Conservation (phyloP, 1,140 invertebrate genomes). For the Polyergus mexicanus region DNA sequence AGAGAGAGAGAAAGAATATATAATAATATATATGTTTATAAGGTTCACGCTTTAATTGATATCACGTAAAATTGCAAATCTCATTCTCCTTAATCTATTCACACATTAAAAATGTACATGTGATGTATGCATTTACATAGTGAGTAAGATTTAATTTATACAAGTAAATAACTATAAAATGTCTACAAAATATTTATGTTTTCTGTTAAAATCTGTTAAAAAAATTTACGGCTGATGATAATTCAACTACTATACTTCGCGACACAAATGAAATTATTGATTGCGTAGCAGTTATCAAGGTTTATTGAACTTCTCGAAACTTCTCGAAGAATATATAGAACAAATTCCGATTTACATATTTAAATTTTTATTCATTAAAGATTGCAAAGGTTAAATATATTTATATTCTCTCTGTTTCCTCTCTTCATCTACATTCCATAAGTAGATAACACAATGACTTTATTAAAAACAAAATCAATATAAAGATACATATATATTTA, state of each 20-base stretch:
- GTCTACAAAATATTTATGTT: too few species aligned
- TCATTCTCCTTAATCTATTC: background rate
- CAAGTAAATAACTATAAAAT: too few species aligned
- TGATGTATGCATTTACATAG: too few species aligned
- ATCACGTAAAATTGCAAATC: background rate
- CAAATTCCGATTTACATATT: background rate
- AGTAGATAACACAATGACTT: too few species aligned
- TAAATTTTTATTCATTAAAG: background rate
- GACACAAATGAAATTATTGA: slow-evolving; percentile 11
- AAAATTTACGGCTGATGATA: background rate
- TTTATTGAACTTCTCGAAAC: background rate
- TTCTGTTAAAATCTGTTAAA: background rate
- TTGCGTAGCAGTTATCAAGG: background rate
- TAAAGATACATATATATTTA: too few species aligned
- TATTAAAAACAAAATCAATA: too few species aligned
- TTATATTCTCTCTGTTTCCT: background rate
- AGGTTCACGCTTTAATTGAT: background rate
- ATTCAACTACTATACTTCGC: background rate
- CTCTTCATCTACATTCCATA: too few species aligned
- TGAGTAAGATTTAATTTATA: too few species aligned
- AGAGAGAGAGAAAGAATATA: background rate
- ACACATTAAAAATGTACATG: background rate
- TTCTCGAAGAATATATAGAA: background rate
- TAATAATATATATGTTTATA: background rate
- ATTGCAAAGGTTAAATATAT: background rate